Base-by-base conservation (phyloP, 2,888 invertebrate genomes). In the Rotaria sp. region DNA sequence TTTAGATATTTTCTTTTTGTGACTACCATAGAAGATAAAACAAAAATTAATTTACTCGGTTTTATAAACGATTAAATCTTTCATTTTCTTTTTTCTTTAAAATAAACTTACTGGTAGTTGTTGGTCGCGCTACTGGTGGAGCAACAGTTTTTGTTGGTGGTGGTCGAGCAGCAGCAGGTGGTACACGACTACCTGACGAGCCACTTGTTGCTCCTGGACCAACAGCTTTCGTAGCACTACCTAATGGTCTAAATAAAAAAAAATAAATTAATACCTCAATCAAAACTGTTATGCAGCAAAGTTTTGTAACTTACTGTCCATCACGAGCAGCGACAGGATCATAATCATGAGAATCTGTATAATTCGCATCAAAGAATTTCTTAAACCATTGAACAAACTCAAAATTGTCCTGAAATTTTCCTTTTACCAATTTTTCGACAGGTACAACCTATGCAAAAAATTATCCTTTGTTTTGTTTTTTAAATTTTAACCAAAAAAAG, bases 351-450 rank as follows among this genome's bases (percentile, higher is more conserved):
- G 97, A 97, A n/a, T 38, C 48, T 92, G 97, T 96, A 93, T 97
- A 99, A 93, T 99, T 99, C 89, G 98, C 97, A 93, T 99, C 99
- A 92, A 98, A 99, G 93, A 99, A 98, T 92, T 97, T 97, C 94
- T 99, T 99, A 94, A 99, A 99, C 99, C 99, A 99, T 93, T 99
- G 99, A 90, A 99, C 94, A 93, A 99, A 99, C 93, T 99, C 99
- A 94, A 99, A 99, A 93, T 99, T 99, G 93, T 99, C 99, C 94
- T 99, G 99, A 93, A 99, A 99, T 91, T 97, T 94, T 91, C 96
- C 98, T 93, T 98, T 98, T 92, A 98, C 96, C 93, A 99, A 94
- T 93, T 95, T 96, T 93, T 99, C 98, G 92, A 99, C 97, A 89
- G 97, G 96, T 92, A 99, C 96, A 91, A 97, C 96, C 97, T 98